Evolutionary conservation across 2,888 invertebrate genomes (phyloP).

Genomic region (Girardia tigrina): DNA sequence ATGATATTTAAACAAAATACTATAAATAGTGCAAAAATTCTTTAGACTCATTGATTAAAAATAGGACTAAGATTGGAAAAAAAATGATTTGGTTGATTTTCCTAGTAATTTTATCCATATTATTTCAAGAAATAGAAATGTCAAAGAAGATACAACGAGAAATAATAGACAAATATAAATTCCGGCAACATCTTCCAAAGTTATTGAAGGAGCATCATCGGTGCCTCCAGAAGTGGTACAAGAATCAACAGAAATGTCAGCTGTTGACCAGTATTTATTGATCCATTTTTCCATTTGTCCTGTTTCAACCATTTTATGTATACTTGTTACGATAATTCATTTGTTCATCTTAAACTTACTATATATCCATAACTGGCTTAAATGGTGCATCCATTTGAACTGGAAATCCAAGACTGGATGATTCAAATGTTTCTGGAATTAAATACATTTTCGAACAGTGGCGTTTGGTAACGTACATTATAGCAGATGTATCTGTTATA

Average conservation of each 20-base stretch:
- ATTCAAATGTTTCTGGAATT: background rate
- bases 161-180: background rate
- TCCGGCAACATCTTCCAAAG: conserved; percentile 4
- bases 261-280: background rate
- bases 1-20: too few species aligned
- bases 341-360: too few species aligned
- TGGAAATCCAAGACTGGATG: background rate
- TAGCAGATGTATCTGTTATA: background rate
- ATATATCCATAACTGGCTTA: background rate
- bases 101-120: background rate
- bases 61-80: too few species aligned
- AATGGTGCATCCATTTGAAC: background rate
- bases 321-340: too few species aligned
- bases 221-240: background rate
- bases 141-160: background rate
- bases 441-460: background rate
- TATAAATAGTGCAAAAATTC: too few species aligned
- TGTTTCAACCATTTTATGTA: background rate
- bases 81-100: background rate
- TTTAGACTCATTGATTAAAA: too few species aligned
- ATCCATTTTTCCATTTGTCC: conserved; percentile 1
- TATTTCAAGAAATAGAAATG: background rate
- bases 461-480: background rate
- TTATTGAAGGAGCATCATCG: background rate
- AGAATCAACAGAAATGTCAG: background rate